These are phyloP conservation scores for Panonychus citri DNA, from an alignment of 1,140 invertebrate species.

Conservation along the genomic window DNA sequence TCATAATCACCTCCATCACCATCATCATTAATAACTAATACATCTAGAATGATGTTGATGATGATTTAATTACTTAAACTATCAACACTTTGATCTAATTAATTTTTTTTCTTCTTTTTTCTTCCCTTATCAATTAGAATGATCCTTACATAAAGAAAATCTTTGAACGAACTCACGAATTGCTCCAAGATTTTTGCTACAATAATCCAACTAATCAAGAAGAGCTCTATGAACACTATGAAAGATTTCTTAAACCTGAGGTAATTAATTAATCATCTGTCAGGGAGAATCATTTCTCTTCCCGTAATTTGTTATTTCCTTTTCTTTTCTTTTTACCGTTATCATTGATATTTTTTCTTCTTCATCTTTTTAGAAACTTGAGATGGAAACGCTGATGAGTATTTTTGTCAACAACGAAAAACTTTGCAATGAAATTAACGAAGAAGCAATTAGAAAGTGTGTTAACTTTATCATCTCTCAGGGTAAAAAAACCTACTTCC, in stretches of 20 bases:
- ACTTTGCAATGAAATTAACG: slow-evolving; percentile 83
- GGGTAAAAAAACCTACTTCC: slow-evolving; percentile 73
- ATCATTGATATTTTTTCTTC: not conserved
- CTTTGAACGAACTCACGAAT: slow-evolving; percentile 83
- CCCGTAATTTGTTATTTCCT: too few species aligned
- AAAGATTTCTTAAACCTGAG: slow-evolving; percentile 74
- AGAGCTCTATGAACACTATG: slow-evolving; percentile 78
- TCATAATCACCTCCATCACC: not conserved
- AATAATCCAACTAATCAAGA: slow-evolving; percentile 91
- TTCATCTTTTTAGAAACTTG: slow-evolving; percentile 45
- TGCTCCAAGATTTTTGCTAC: slow-evolving; percentile 89
- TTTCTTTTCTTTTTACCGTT: not conserved
- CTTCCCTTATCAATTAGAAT: slow-evolving; percentile 22
- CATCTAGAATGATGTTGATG: too few species aligned
- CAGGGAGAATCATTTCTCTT: too few species aligned
- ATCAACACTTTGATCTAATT: not conserved
- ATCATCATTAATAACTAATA: too few species aligned
- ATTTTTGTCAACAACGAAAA: slow-evolving; percentile 89
- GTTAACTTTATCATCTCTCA: slow-evolving; percentile 93
- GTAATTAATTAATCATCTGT: slow-evolving; percentile 30
- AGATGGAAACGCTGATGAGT: slow-evolving; percentile 82
- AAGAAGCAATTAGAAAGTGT: slow-evolving; percentile 90
- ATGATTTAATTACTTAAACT: too few species aligned
- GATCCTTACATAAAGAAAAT: slow-evolving; percentile 85
- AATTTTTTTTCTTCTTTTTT: not conserved